These are phyloP conservation scores for Drosophila sucinea DNA, from an alignment of 1,140 invertebrate genomes.

Conservation along the genomic window DNA sequence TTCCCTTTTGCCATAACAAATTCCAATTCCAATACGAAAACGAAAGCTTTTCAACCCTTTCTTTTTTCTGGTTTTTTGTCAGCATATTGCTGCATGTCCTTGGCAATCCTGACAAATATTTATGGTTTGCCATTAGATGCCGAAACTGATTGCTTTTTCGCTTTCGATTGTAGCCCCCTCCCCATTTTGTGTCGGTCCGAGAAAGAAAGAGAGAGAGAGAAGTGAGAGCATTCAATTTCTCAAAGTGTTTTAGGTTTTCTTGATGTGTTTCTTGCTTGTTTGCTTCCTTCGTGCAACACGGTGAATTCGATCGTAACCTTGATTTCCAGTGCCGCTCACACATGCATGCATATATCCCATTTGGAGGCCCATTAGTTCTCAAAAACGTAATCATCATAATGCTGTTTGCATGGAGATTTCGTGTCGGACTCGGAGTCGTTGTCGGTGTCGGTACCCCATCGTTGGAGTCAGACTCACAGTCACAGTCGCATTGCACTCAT, in stretches of 20 bases:
- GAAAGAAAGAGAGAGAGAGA: background rate
- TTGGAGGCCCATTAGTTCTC: slow-evolving; percentile 70
- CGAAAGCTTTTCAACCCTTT: slow-evolving; percentile 56
- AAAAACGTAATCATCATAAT: slow-evolving; percentile 76
- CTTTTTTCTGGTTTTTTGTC: slow-evolving; percentile 31
- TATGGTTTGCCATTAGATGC: slow-evolving; percentile 75
- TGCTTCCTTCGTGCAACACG: background rate
- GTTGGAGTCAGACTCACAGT: slow-evolving; percentile 6
- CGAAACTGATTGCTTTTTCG: slow-evolving; percentile 76
- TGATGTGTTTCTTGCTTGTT: background rate
- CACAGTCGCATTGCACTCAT: slow-evolving; percentile 66
- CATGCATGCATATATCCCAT: slow-evolving; percentile 33
- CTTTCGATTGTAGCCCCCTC: slow-evolving; percentile 55
- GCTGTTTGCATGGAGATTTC: slow-evolving; percentile 35
- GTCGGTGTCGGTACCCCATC: background rate
- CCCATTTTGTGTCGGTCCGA: slow-evolving; percentile 23
- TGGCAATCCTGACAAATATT: slow-evolving; percentile 65
- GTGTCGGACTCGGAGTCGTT: slow-evolving; percentile 4
- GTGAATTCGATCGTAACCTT: slow-evolving; percentile 53
- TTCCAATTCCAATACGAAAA: slow-evolving; percentile 29
- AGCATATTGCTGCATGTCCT: slow-evolving; percentile 42
- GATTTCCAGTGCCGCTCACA: slow-evolving; percentile 41
- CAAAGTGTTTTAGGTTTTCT: slow-evolving; percentile 49
- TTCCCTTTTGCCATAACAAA: background rate
- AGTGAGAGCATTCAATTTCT: slow-evolving; percentile 54